phyloP scores from a whole-genome alignment of 1,140 invertebrate species.

The silkworm (Bombyx mori) region DNA sequence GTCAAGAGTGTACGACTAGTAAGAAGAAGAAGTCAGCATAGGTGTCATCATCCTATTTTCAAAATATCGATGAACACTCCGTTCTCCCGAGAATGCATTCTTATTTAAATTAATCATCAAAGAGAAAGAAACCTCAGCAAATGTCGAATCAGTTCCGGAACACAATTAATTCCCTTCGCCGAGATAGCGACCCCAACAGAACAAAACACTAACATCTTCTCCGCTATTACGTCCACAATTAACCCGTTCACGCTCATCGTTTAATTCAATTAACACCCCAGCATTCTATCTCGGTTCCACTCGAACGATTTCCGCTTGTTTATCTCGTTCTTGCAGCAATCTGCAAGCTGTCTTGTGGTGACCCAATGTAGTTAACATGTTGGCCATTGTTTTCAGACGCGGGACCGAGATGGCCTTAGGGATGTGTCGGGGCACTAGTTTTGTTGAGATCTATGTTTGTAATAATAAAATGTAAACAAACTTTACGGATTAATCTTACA shows the following conservation, averaged over 20 bases:
- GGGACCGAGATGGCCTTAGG: conserved; percentile 1
- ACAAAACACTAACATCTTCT: conserved; percentile 5
- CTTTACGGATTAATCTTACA: too few relatives aligned
- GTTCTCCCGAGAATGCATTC: too few relatives aligned
- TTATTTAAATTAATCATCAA: too few relatives aligned
- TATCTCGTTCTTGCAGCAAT: conserved; percentile 17
- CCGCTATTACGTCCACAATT: conserved; percentile 20
- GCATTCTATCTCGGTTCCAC: conserved; percentile 8
- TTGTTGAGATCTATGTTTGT: too few relatives aligned
- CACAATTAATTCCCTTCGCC: too few relatives aligned
- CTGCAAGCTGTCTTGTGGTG: conserved; percentile 23
- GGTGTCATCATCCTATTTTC: too few relatives aligned
- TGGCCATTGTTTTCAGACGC: conserved; percentile 18
- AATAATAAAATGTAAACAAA: too few relatives aligned
- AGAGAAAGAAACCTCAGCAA: too few relatives aligned
- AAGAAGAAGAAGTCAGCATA: too few relatives aligned
- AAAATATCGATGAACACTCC: too few relatives aligned
- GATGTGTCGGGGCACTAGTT: conserved; percentile 13
- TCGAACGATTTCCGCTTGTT: neutral
- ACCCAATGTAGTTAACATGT: conserved; percentile 27
- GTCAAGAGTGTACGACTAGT: too few relatives aligned
- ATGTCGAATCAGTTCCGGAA: too few relatives aligned
- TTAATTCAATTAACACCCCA: conserved; percentile 29
- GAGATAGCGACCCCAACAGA: neutral
- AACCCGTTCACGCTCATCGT: conserved; percentile 16